Conservation (phyloP, 2,797 vertebrate species). For the Ambastaia sidthimunki region DNA sequence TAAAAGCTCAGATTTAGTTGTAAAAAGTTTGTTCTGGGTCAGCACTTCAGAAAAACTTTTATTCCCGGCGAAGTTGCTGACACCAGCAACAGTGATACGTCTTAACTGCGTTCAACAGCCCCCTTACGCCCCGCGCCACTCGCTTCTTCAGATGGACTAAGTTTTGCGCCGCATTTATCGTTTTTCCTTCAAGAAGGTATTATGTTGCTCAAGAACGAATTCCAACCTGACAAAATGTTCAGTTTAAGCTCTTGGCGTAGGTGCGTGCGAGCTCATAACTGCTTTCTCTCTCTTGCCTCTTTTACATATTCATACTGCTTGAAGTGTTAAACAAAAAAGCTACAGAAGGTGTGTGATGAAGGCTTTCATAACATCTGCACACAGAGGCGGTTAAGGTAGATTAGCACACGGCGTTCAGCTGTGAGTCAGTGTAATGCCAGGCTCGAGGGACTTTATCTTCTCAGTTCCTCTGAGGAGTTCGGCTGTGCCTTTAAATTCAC, state of each 20-base stretch:
- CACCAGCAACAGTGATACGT: slow-evolving; percentile 34
- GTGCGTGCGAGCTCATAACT: slow-evolving; percentile 7
- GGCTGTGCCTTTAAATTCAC: slow-evolving; percentile 52
- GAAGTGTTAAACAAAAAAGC: slow-evolving; percentile 54
- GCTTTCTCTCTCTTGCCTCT: slow-evolving; percentile 4
- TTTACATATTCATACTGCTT: slow-evolving; percentile 29
- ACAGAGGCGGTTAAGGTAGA: slow-evolving; percentile 41
- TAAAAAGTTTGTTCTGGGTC: slow-evolving; percentile 36
- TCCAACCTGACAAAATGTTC: slow-evolving; percentile 29
- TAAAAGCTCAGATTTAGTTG: slow-evolving; percentile 19
- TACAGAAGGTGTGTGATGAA: slow-evolving; percentile 42
- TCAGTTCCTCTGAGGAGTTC: slow-evolving; percentile 52
- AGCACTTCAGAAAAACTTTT: slow-evolving; percentile 45
- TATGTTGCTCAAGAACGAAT: slow-evolving; percentile 1
- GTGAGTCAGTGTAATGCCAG: slow-evolving; percentile 42
- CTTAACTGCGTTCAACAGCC: slow-evolving; percentile 27
- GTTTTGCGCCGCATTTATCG: slow-evolving; percentile 29
- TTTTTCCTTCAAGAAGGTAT: slow-evolving; percentile 44
- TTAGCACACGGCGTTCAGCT: slow-evolving; percentile 59
- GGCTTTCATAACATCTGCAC: slow-evolving; percentile 37
- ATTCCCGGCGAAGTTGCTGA: slow-evolving; percentile 31
- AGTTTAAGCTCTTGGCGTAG: slow-evolving; percentile 22
- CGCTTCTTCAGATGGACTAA: slow-evolving; percentile 42
- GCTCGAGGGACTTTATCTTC: slow-evolving; percentile 42
- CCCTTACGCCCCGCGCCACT: neutral